A percentile compares a stretch with the other conserved stretches of the same genome.
Evolutionary conservation across 2,797 vertebrate genomes (phyloP).

Genomic region (Cyprinodon diabolis): DNA sequence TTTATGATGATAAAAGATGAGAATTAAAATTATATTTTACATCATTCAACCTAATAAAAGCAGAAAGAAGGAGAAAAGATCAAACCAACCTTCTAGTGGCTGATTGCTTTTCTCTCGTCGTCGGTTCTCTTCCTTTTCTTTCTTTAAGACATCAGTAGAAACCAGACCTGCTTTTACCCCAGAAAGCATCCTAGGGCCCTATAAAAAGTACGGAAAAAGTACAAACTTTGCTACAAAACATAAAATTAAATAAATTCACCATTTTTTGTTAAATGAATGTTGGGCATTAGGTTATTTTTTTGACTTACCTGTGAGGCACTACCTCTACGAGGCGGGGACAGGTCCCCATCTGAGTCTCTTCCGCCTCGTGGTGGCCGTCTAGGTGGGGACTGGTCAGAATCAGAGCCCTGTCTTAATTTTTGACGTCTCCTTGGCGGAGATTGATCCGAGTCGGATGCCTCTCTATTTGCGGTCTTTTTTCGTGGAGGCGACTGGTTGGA

Average conservation of each 20-base stretch:
- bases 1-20: neutral
- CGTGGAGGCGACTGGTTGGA: conserved; percentile 73
- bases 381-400: conserved; percentile 82
- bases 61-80: conserved; percentile 17
- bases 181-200: conserved; percentile 84
- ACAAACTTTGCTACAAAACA: neutral
- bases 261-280: neutral
- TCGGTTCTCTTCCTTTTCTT: conserved; percentile 86
- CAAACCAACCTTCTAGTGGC: conserved; percentile 85
- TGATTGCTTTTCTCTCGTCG: conserved; percentile 78
- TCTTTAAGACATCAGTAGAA: conserved; percentile 83
- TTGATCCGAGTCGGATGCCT: conserved; percentile 73
- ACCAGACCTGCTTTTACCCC: conserved; percentile 88
- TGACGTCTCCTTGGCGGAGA: conserved; percentile 80
- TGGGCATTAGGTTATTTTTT: neutral
- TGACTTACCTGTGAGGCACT: conserved; percentile 62
- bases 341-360: conserved; percentile 70
- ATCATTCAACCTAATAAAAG: neutral
- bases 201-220: conserved; percentile 13
- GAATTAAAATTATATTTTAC: neutral
- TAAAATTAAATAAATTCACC: no score
- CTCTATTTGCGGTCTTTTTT: conserved; percentile 33
- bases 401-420: conserved; percentile 49
- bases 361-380: conserved; percentile 56
- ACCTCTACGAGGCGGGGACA: conserved; percentile 74